Base-by-base conservation (phyloP, 2,797 vertebrate species). In the Alouatta caraya region DNA sequence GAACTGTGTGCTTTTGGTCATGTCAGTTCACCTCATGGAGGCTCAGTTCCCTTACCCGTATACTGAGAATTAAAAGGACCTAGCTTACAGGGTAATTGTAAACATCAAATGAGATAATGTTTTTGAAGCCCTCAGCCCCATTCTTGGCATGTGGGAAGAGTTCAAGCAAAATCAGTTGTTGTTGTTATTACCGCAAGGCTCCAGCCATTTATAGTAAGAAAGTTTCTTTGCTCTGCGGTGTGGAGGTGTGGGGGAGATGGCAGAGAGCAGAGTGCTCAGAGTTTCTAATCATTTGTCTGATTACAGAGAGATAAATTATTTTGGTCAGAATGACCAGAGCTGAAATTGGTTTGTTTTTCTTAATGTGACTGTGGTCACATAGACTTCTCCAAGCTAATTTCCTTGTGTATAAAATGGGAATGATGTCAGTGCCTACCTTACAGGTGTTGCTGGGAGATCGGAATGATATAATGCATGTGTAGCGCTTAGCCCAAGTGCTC, bases 271-370 rank as follows among this genome's bases (percentile, higher is more conserved):
- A 82, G 30, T 8, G 48, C 28, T 94, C 94, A 12, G 24, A 81
- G 28, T 88, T 96, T 84, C 48, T 33, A 87, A 79, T 75, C 46
- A 75, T 44, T 70, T 88, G 37, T 90, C 44, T 72, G 21, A 70
- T 79, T 85, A 46, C 59, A 75, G 83, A 91, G 48, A 94, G 44
- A 81, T 39, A 79, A 96, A 90, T 96, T 12, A 94, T 84, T 93
- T 92, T n/a, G 13, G 84, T 48, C 37, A 88, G 79, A 84, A 3
- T 57, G 72, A 61, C 11, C n/a, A 24, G 30, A 48, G 59, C 64
- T 93, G 17, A 88, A 28, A 84, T 55, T 0, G 21, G 8, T 55
- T 55, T 55, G 21, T 50, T 55, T 8, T 55, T 22, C 22, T 55
- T 22, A 22, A 55, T 57, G 33, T 28, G 37, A 92, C 15, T 24